A percentile compares a stretch with the other conserved stretches of the same genome.
phyloP scores from a whole-genome alignment of 2,797 vertebrate genomes.

The Phylloscopus collybita region DNA sequence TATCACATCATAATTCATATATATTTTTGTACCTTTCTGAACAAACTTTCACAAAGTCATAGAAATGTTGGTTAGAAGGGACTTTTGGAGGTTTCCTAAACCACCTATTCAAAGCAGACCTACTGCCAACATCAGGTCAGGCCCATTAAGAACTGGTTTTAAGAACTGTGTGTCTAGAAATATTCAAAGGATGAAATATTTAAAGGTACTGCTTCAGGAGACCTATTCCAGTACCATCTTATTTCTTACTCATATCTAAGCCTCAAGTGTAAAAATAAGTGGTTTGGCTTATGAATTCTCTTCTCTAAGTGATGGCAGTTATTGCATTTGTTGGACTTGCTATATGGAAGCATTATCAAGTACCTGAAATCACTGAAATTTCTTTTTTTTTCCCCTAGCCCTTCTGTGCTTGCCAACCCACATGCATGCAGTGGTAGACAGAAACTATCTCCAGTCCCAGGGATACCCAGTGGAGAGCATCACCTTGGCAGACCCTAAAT shows the following conservation, averaged over 20 bases:
- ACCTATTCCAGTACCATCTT: background rate
- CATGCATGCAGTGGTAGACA: constrained; percentile 82
- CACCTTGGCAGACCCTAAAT: constrained; percentile 73
- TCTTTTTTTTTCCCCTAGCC: constrained; percentile 37
- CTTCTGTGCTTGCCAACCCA: constrained; percentile 81
- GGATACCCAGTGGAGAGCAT: constrained; percentile 74
- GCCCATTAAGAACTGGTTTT: background rate
- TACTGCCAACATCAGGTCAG: background rate
- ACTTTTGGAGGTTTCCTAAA: background rate
- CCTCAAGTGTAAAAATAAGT: background rate
- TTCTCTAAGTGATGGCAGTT: background rate
- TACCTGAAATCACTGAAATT: background rate
- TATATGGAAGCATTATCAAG: background rate
- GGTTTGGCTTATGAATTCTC: background rate
- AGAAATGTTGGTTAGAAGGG: background rate
- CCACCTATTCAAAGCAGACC: background rate
- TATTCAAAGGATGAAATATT: background rate
- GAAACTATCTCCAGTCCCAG: constrained; percentile 76
- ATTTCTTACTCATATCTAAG: background rate
- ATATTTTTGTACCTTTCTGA: background rate
- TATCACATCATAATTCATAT: background rate
- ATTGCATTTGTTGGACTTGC: background rate
- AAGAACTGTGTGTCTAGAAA: background rate
- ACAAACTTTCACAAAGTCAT: background rate
- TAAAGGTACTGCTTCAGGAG: background rate